These are phyloP conservation scores for Berghia stephanieae DNA, from an alignment of 1,140 invertebrate species.

Conservation along the genomic window DNA sequence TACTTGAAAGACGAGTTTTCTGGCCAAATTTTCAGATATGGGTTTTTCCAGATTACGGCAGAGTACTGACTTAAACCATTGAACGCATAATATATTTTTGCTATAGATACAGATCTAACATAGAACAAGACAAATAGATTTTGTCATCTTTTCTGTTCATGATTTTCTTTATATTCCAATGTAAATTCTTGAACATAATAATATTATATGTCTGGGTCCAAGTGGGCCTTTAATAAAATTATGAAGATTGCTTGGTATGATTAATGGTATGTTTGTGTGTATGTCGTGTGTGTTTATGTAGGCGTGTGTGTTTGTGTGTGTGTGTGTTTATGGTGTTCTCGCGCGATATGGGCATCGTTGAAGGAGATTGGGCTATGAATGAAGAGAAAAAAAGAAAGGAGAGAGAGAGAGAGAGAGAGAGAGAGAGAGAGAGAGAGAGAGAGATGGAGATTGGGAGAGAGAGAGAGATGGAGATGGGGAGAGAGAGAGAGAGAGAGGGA, in stretches of 20 bases:
- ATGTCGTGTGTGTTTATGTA: not conserved
- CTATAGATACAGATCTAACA: no score
- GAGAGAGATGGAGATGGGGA: constrained; percentile 10
- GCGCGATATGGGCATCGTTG: not conserved
- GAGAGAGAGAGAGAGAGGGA: not conserved
- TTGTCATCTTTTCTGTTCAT: no score
- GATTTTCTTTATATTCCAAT: no score
- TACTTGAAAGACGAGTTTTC: no score
- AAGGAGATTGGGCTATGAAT: not conserved
- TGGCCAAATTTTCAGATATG: no score
- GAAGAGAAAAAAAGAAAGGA: not conserved
- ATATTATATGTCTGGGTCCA: not conserved
- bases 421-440: not conserved
- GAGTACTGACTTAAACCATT: no score
- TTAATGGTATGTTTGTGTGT: no score
- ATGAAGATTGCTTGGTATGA: no score
- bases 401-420: not conserved
- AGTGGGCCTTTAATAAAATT: constrained; percentile 2
- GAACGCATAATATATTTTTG: no score
- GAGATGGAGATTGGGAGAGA: not conserved
- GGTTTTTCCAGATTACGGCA: no score
- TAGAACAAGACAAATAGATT: no score
- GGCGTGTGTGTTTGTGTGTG: not conserved
- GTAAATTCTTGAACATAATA: not conserved
- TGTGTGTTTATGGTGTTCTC: not conserved